These are phyloP conservation scores for Anoplopoma fimbria DNA, from an alignment of 2,113 vertebrate species.

Conservation along the genomic window DNA sequence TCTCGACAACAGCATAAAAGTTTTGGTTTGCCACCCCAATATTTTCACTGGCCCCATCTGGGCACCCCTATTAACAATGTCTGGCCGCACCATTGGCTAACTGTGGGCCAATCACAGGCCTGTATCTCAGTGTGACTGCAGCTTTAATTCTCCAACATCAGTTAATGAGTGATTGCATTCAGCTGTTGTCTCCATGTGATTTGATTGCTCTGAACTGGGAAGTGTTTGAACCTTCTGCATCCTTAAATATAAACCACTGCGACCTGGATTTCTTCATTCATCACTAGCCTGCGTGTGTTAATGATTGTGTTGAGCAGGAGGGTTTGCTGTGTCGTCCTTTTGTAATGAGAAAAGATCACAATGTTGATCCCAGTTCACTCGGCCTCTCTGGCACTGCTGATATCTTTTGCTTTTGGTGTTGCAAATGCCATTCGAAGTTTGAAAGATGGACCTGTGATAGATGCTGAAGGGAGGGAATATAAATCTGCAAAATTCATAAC, in stretches of 20 bases:
- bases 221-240: neutral
- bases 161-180: slow-evolving; percentile 24
- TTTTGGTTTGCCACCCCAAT: neutral
- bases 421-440: slow-evolving; percentile 25
- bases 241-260: neutral
- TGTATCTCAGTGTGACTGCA: slow-evolving; percentile 3
- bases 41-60: neutral
- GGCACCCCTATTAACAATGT: neutral
- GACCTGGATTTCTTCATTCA: neutral
- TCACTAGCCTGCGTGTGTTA: neutral
- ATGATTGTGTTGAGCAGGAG: neutral
- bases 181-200: slow-evolving; percentile 46
- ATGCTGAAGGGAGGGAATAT: slow-evolving; percentile 56
- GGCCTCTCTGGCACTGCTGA: slow-evolving; percentile 12
- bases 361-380: neutral
- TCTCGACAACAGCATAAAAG: neutral
- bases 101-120: slow-evolving; percentile 10
- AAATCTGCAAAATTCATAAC: neutral
- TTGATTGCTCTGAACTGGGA: neutral
- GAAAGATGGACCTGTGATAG: slow-evolving; percentile 54
- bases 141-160: neutral
- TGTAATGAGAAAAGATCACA: neutral
- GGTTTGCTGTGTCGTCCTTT: neutral
- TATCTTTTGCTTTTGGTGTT: neutral
- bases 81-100: neutral